Evolutionary conservation across 1,140 invertebrate species (phyloP), one percentile per base, ranked within the genome.

Genomic region (Sesamia nonagrioides): DNA sequence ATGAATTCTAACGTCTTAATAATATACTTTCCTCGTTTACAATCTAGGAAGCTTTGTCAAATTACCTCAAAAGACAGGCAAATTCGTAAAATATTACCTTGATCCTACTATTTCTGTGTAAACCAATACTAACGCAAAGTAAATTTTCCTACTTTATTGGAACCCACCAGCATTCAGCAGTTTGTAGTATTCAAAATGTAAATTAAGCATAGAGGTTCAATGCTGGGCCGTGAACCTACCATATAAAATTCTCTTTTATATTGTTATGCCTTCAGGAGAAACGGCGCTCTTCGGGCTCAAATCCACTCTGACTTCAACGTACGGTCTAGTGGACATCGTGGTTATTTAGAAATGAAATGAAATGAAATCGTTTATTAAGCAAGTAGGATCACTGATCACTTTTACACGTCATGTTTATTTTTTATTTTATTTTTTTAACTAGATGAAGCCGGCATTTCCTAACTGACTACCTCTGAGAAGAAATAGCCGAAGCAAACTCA

Each of bases 171-270:
- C 18, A 37, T 52, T 18, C 50, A 73, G 35, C 54, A 80, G 50
- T 60, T 66, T 69, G 61, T 56, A 61, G 52, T 69, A 66, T 81
- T 83, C 79, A 81, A 81, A 81, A 77, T 83, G 77, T 81, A 81
- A 73, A 83, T 73, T 69, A 61, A 33, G 60, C 74, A 72, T 72
- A 52, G 45, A 42, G 48, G 45, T 71, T 63, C 37, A 63, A 17
- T 63, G 33, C 27, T 35, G 71, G 40, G 21, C 42, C 42, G 35
- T 60, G 72, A 45, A 54, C 37, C 42, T 13, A 9, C 8, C 54
- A 60, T 74, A 48, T 74, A 74, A 74, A 74, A 60, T 42, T 13
- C 42, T 74, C 54, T 35, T 60, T 35, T 61, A 61, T 74, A 61
- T 60, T 37, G 42, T 74, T 58, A 58, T 56, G 56, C 54, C 13